Conservation (phyloP, 2,888 invertebrate genomes). For the Eupithecia tripunctaria region DNA sequence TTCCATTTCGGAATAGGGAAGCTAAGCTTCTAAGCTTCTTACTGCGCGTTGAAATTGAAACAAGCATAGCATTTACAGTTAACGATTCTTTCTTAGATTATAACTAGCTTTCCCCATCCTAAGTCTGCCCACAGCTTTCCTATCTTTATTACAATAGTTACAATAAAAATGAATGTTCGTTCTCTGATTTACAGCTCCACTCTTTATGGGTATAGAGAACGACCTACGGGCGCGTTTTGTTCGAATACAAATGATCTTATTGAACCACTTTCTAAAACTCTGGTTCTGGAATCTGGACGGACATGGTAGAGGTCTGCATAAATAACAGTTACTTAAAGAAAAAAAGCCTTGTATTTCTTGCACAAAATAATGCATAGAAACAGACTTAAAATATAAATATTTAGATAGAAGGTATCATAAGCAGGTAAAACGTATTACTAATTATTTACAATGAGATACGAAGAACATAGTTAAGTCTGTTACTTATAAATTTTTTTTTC, state of each 20-base stretch:
- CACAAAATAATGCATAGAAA: too few relatives aligned
- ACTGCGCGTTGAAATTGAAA: not conserved
- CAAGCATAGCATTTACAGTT: constrained; percentile 6
- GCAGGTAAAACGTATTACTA: too few relatives aligned
- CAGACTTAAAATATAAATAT: too few relatives aligned
- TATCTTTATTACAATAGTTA: constrained; percentile 20
- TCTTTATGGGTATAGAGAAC: constrained; percentile 48
- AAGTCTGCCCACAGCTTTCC: not conserved
- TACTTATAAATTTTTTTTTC: not conserved
- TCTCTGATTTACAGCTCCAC: constrained; percentile 51
- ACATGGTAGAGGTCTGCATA: constrained; percentile 1
- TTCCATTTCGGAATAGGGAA: not conserved
- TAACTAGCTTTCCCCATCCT: constrained; percentile 2
- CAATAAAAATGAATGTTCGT: constrained; percentile 19
- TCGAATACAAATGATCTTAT: constrained; percentile 62
- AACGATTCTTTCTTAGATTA: not conserved
- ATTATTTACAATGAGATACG: too few relatives aligned
- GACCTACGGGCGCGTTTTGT: constrained; percentile 47
- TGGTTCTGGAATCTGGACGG: constrained; percentile 23
- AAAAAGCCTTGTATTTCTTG: too few relatives aligned
- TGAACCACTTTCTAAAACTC: constrained; percentile 61
- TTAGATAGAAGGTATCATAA: too few relatives aligned
- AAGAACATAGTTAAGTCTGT: not conserved
- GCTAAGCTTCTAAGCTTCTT: not conserved
- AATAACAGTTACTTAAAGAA: too few relatives aligned